These are phyloP conservation scores for Rutpela maculata DNA, from an alignment of 2,888 invertebrate species.

Conservation along the genomic window DNA sequence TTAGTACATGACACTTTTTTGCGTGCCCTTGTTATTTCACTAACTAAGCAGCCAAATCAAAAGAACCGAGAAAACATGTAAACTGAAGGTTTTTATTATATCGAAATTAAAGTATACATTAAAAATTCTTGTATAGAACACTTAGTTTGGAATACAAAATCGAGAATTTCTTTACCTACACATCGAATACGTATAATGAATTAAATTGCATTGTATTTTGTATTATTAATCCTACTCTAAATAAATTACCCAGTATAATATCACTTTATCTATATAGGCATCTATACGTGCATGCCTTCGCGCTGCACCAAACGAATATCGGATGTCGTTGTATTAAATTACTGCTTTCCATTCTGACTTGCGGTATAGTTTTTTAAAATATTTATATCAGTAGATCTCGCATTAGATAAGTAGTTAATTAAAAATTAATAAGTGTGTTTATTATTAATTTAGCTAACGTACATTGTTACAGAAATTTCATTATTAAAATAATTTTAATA, in stretches of 20 bases:
- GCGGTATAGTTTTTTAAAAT: slow-evolving; percentile 25
- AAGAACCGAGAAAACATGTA: too few relatives aligned
- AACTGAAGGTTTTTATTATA: too few relatives aligned
- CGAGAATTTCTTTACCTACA: too few relatives aligned
- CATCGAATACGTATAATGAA: too few relatives aligned
- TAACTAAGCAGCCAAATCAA: too few relatives aligned
- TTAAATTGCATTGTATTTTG: too few relatives aligned
- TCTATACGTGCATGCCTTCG: slow-evolving; percentile 23
- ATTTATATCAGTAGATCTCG: slow-evolving; percentile 14
- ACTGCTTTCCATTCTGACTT: slow-evolving; percentile 36
- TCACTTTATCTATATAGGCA: not conserved
- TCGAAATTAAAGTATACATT: too few relatives aligned
- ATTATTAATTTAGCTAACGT: not conserved
- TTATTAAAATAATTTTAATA: too few relatives aligned
- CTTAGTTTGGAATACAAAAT: too few relatives aligned
- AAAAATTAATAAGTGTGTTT: not conserved
- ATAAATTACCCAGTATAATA: not conserved
- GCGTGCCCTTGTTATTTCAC: too few relatives aligned
- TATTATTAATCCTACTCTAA: not conserved
- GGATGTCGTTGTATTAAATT: slow-evolving; percentile 20
- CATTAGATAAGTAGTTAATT: slow-evolving; percentile 11
- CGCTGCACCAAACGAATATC: slow-evolving; percentile 28
- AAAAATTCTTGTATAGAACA: too few relatives aligned
- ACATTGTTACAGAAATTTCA: not conserved
- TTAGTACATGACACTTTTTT: too few relatives aligned